Evolutionary conservation across 2,888 invertebrate genomes (phyloP), one percentile per base, ranked within the genome.

Genomic region (Aporophyla lueneburgensis): DNA sequence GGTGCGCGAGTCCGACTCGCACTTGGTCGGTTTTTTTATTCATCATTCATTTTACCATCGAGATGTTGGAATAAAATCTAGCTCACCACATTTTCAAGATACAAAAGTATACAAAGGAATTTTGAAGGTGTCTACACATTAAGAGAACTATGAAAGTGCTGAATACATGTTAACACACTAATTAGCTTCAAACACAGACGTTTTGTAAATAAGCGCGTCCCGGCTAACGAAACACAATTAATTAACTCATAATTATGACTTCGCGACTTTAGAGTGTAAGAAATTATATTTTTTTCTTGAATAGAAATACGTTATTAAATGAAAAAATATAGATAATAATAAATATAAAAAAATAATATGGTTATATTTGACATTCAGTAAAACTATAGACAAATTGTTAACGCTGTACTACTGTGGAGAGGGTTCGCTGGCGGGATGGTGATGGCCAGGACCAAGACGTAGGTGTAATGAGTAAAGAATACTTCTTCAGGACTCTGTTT

Each of bases 131-230:
- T 56, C 7, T 40, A 73, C 65, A 69, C 27, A 61, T 61, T 65
- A 59, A 56, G 65, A 62, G 12, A 19, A 54, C 59, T 33, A 9
- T 5, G 61, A 66, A 75, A 67, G n/a, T 67, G 43, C 67, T 74
- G 61, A 71, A 77, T 76, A 76, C 27, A 43, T 19, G 54, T 63
- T 78, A 76, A 78, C 61, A 62, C 46, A 66, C 63, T 80, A 77
- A 84, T 84, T 82, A 81, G 66, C 66, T 80, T 73, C 75, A 76
- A 78, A 81, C 69, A 70, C 76, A 78, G 62, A 72, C 78, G 40
- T 63, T 76, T 70, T 27, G 63, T 58, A 77, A 81, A 78, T 71
- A 78, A 80, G 67, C 71, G 59, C 54, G 33, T 53, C 46, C 19
- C 19, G 14, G 54, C 59, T 58, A 80, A 74, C 66, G 53, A 72